Percentiles rank a stretch among this genome's conserved stretches.
Evolutionary conservation across 2,113 vertebrate genomes (phyloP).

Genomic region (Blennius ocellaris): DNA sequence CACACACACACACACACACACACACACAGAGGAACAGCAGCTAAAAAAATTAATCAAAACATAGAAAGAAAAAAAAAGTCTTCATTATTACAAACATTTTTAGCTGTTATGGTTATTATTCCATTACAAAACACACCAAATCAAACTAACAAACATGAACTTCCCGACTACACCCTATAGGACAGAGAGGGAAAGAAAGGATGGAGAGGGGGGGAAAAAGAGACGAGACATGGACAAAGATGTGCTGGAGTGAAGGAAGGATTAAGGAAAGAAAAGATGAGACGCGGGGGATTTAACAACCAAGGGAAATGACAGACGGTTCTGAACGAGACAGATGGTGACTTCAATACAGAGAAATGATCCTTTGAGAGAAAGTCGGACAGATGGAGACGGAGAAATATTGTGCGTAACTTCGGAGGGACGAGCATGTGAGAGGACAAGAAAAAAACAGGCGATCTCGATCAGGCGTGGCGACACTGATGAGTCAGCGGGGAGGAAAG

Average conservation of each 20-base stretch:
- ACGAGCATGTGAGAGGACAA: background rate
- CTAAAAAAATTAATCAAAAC: conserved; percentile 16
- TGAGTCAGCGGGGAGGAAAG: conserved; percentile 3
- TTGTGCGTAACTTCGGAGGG: conserved; percentile 4
- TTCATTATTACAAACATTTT: conserved; percentile 49
- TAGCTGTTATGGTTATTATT: conserved; percentile 58
- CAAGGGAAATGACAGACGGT: conserved; percentile 38
- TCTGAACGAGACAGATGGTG: conserved; percentile 45
- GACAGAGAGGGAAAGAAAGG: background rate
- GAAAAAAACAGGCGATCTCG: background rate
- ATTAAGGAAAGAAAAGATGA: conserved; percentile 14
- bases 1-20: conserved; percentile 19
- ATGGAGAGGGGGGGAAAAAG: conserved; percentile 5
- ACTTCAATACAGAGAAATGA: conserved; percentile 38
- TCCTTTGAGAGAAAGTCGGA: conserved; percentile 12
- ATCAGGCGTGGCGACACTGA: conserved; percentile 10
- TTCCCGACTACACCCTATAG: conserved; percentile 43
- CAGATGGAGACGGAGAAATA: conserved; percentile 38
- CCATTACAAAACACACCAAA: conserved; percentile 54
- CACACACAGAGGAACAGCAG: conserved; percentile 48
- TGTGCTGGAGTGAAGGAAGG: conserved; percentile 6
- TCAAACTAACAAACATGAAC: conserved; percentile 51
- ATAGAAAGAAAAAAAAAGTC: conserved; percentile 26
- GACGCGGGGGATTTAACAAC: conserved; percentile 40
- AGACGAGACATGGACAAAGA: conserved; percentile 7